These are phyloP conservation scores for Callipepla squamata DNA, from an alignment of 2,113 vertebrate species.

Conservation along the genomic window DNA sequence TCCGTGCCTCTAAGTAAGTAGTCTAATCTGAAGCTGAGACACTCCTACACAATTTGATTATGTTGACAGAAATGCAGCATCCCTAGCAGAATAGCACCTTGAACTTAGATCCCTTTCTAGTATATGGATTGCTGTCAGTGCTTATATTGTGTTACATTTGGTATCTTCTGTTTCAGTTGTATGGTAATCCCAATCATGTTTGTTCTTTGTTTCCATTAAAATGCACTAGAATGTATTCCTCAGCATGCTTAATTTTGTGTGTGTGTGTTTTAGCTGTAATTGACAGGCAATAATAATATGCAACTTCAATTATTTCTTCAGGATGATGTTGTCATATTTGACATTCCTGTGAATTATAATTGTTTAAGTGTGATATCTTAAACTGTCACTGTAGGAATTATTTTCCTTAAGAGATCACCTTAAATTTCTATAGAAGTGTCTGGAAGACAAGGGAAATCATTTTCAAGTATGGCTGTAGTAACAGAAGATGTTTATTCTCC, in stretches of 20 bases:
- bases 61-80: constrained; percentile 12
- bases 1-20: constrained; percentile 44
- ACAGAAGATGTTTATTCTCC: constrained; percentile 38
- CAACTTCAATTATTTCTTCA: constrained; percentile 12
- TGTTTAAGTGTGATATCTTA: background rate
- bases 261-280: background rate
- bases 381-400: background rate
- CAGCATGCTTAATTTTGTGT: background rate
- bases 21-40: constrained; percentile 58
- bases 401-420: background rate
- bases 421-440: background rate
- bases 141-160: constrained; percentile 13
- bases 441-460: background rate
- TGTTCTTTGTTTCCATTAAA: constrained; percentile 15
- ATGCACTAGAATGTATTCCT: background rate
- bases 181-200: background rate
- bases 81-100: background rate
- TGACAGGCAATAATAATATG: background rate
- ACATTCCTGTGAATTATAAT: background rate
- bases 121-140: background rate
- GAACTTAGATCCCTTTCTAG: constrained; percentile 32
- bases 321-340: background rate
- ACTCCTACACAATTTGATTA: constrained; percentile 14
- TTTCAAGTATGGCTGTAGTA: background rate
- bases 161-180: background rate